A percentile compares a stretch with the other conserved stretches of the same genome.
Conservation (phyloP, 2,113 vertebrate species). For the Protobothrops mucrosquamatus region DNA sequence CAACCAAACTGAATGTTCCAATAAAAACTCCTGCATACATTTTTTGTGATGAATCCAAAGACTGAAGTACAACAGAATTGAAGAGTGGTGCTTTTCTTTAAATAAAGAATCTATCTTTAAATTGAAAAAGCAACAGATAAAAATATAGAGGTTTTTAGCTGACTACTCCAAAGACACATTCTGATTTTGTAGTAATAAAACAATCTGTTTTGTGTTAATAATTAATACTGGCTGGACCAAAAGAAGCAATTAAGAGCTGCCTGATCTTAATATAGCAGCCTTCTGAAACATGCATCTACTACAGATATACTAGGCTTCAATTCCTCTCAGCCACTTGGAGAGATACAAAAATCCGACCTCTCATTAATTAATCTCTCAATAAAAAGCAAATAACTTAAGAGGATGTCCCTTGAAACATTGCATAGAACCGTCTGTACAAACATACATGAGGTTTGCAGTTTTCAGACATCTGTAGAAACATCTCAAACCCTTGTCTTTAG, state of each 20-base stretch:
- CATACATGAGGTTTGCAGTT: neutral
- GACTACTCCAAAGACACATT: accelerated
- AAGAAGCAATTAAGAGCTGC: neutral
- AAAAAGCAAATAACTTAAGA: neutral
- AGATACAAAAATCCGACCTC: neutral
- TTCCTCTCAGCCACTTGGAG: neutral
- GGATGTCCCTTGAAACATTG: neutral
- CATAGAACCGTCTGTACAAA: neutral
- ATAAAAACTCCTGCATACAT: neutral
- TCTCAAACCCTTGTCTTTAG: neutral
- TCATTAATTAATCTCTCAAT: neutral
- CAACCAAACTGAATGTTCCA: neutral
- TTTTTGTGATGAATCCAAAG: neutral
- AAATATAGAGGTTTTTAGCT: neutral
- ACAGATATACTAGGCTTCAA: neutral
- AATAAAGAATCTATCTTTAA: neutral
- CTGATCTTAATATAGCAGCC: neutral
- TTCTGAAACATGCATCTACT: neutral
- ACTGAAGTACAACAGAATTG: neutral
- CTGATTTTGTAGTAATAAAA: neutral
- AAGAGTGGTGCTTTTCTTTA: neutral
- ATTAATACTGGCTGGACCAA: neutral
- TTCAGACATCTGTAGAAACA: neutral
- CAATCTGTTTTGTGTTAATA: neutral
- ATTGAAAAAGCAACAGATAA: neutral